Base-by-base conservation (phyloP, 2,888 invertebrate genomes). In the Sarcophaga carnaria region DNA sequence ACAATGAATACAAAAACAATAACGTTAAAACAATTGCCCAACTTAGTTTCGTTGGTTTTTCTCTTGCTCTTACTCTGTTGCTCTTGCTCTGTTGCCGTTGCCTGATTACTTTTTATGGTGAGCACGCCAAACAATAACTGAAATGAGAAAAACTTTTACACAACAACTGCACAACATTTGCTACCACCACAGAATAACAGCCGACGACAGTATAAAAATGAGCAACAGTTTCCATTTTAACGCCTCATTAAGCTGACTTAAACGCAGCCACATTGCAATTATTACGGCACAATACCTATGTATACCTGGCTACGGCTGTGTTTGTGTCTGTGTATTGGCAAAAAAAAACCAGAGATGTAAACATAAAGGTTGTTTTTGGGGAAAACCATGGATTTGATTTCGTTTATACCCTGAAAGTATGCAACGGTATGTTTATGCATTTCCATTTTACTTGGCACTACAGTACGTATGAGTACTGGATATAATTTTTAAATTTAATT, bases 161-260 rank as follows among this genome's bases (percentile, higher is more conserved):
- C 37, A 54, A 71, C 22, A 82, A 79, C 64, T 85, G 77, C 78
- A 79, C 54, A 77, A 59, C 70, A 54, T 49, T 72, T 20, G 17
- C 47, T 49, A 54, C 14, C 12, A 54, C 54, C 12, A 54, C 14
- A 54, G 54, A 17, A 54, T 17, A 54, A 54, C 54, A 2, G 5
- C 17, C 12, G 12, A 54, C 17, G 54, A 54, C 37, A 37, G 37
- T 37, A 37, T 37, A 37, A 47, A 82, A 78, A 76, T 78, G 88
- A 88, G 88, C 86, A 89, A 88, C 89, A 90, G 90, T 90, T 90
- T 91, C 90, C 90, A 91, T 92, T 92, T 92, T 91, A 92, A 91
- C 92, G 92, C 91, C 92, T 92, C 92, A 92, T 92, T 92, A 92
- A 91, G 89, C 90, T 90, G 90, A 90, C 89, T 89, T 86, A 83